Conservation (phyloP, 2,797 vertebrate species). For the Meda fulgida region DNA sequence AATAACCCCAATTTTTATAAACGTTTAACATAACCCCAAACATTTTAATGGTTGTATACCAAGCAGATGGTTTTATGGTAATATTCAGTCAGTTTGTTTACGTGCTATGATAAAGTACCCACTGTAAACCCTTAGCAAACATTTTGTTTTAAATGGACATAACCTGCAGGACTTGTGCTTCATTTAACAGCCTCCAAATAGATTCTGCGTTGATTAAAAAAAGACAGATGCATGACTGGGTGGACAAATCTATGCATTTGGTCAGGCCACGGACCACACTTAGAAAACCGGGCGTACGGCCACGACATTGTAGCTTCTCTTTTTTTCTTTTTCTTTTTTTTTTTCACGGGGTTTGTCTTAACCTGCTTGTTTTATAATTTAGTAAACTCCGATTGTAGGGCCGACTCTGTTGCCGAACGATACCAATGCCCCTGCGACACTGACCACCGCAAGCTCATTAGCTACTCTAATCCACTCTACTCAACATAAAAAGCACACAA, state of each 20-base stretch:
- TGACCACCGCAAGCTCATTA: constrained; percentile 50
- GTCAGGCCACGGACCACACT: constrained; percentile 10
- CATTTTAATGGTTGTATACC: neutral
- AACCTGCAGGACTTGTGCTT: neutral
- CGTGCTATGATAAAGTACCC: neutral
- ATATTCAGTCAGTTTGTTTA: neutral
- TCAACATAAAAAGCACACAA: constrained; percentile 54
- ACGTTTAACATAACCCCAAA: neutral
- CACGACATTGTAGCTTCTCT: neutral
- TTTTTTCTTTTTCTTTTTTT: neutral
- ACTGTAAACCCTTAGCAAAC: neutral
- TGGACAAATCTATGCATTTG: neutral
- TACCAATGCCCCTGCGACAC: constrained; percentile 45
- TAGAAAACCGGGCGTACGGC: neutral
- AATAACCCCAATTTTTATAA: no score
- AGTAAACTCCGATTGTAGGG: constrained; percentile 35
- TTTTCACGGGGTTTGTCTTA: neutral
- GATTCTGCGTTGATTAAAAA: neutral
- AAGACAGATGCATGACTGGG: constrained; percentile 17
- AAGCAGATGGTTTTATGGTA: neutral
- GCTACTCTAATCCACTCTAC: constrained; percentile 44
- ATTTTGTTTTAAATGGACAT: neutral
- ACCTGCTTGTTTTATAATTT: constrained; percentile 36
- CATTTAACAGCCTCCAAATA: neutral
- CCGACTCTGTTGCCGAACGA: constrained; percentile 18